A percentile compares a stretch with the other conserved stretches of the same genome.
These are phyloP conservation scores for Phodopus roborovskii DNA, from an alignment of 2,113 vertebrate genomes.

Conservation along the genomic window DNA sequence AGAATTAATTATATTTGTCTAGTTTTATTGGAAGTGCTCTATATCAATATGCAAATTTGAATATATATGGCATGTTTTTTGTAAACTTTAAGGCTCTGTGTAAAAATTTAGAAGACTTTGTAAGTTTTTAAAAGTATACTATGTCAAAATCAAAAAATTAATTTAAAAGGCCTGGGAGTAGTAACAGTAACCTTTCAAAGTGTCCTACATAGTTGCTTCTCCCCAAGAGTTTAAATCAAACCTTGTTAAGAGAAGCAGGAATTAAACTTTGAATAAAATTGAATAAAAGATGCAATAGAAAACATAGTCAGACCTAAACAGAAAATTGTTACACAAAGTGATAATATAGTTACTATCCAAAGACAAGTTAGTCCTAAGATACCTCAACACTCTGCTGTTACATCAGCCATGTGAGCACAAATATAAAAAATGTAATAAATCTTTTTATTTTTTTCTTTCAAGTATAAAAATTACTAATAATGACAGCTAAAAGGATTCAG, in stretches of 20 bases:
- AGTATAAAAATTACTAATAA: not conserved
- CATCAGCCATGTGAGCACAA: not conserved
- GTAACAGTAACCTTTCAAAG: not conserved
- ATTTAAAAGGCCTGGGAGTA: constrained; percentile 72
- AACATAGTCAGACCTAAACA: constrained; percentile 29
- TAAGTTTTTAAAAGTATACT: constrained; percentile 67
- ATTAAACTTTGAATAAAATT: constrained; percentile 56
- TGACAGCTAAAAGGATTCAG: not conserved
- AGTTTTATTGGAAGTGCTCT: constrained; percentile 10
- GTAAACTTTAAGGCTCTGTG: constrained; percentile 19
- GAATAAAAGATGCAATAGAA: constrained; percentile 35
- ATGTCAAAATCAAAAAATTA: constrained; percentile 64
- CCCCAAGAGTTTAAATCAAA: constrained; percentile 26
- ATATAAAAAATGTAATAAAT: not conserved
- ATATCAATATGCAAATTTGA: not conserved
- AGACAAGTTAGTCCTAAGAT: constrained; percentile 48
- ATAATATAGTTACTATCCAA: constrained; percentile 35
- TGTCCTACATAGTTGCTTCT: constrained; percentile 24
- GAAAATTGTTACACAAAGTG: constrained; percentile 2
- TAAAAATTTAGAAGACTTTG: constrained; percentile 17
- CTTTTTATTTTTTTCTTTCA: not conserved
- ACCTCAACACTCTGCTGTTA: constrained; percentile 15
- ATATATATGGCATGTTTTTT: not conserved
- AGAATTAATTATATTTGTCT: not conserved
- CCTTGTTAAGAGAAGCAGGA: constrained; percentile 2